Conservation (phyloP, 2,797 vertebrate species). For the Brotogeris chrysoptera region DNA sequence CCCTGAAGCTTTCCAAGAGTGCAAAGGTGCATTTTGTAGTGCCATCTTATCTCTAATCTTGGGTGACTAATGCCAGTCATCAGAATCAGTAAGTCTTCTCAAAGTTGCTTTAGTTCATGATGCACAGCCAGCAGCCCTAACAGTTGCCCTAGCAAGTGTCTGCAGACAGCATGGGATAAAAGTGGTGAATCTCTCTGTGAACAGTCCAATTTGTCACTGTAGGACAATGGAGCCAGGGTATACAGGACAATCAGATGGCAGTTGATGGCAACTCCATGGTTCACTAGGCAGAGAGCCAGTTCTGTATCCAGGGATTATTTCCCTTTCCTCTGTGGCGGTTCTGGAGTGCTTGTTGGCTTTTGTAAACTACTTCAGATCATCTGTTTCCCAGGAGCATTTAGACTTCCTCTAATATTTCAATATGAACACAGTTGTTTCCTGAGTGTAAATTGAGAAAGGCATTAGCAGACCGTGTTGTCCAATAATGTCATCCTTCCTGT, state of each 20-base stretch:
- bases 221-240: not conserved
- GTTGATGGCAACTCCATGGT: not conserved
- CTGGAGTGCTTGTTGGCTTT: conserved; percentile 15
- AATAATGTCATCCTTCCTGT: conserved; percentile 43
- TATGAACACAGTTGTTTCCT: conserved; percentile 57
- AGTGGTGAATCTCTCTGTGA: not conserved
- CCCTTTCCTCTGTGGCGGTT: not conserved
- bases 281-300: not conserved
- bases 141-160: not conserved
- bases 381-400: conserved; percentile 14
- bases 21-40: not conserved
- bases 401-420: conserved; percentile 57
- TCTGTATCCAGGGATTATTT: conserved; percentile 25
- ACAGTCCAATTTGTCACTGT: not conserved
- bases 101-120: not conserved
- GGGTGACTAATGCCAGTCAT: not conserved
- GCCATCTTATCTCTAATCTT: not conserved
- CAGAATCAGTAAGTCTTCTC: not conserved
- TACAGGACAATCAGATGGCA: not conserved
- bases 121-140: not conserved
- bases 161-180: not conserved
- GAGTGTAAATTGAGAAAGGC: conserved; percentile 48
- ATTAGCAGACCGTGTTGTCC: not conserved
- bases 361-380: conserved; percentile 35
- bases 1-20: not conserved